Conservation (phyloP, 2,113 vertebrate species). For the Morone saxatilis region DNA sequence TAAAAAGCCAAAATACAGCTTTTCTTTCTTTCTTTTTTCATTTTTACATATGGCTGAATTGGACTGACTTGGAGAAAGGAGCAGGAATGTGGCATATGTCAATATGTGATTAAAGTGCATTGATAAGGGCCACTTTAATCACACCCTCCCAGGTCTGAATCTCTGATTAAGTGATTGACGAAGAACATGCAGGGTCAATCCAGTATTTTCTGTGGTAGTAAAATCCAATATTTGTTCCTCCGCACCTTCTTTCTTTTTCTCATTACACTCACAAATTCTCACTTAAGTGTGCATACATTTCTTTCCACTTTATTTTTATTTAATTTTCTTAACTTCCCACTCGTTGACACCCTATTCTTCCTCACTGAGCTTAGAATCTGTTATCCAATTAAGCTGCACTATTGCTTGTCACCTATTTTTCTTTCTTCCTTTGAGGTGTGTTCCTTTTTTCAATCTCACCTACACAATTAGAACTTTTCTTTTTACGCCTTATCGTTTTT, state of each 20-base stretch:
- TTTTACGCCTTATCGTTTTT: neutral
- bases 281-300: neutral
- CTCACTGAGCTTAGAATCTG: neutral
- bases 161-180: neutral
- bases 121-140: constrained; percentile 2
- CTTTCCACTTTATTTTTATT: neutral
- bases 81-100: neutral
- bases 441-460: neutral
- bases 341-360: constrained; percentile 5
- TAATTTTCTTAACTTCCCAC: constrained; percentile 4
- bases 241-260: neutral
- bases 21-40: neutral
- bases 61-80: neutral
- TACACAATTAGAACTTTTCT: neutral
- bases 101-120: constrained; percentile 24
- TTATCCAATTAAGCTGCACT: constrained; percentile 19
- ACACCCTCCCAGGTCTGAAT: neutral
- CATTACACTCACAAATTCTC: neutral
- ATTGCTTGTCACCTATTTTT: constrained; percentile 12
- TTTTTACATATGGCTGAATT: neutral
- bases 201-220: neutral
- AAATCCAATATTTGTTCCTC: neutral
- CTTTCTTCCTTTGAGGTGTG: neutral
- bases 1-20: neutral
- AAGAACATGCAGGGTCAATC: neutral